A percentile compares a stretch with the other conserved stretches of the same genome.
phyloP scores from a whole-genome alignment of 2,888 invertebrate species.

The Phania funesta region DNA sequence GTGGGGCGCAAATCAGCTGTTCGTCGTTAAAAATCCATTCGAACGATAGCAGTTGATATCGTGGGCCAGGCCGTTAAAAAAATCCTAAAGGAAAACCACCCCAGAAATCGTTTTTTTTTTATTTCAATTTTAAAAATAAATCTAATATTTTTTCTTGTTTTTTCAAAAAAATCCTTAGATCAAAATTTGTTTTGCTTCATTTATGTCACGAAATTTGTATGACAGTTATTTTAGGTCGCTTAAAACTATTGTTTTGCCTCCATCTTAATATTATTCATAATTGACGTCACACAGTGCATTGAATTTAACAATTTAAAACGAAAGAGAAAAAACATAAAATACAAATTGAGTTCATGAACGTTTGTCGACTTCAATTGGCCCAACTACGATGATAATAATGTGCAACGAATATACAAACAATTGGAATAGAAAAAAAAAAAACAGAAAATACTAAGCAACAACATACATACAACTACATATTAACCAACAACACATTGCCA shows the following conservation, averaged over 20 bases:
- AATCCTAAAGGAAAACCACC: too few relatives aligned
- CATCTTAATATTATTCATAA: slow-evolving; percentile 47
- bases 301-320: slow-evolving; percentile 49
- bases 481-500: background rate
- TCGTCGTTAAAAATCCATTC: too few relatives aligned
- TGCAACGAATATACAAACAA: slow-evolving; percentile 43
- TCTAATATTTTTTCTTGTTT: too few relatives aligned
- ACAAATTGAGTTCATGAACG: slow-evolving; percentile 77
- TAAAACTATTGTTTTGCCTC: background rate
- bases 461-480: background rate
- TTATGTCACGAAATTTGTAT: background rate
- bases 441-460: background rate
- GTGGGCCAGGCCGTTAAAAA: too few relatives aligned
- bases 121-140: too few relatives aligned
- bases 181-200: too few relatives aligned
- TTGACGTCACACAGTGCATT: slow-evolving; percentile 66
- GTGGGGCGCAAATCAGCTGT: too few relatives aligned
- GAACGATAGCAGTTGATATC: too few relatives aligned
- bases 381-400: slow-evolving; percentile 7
- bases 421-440: slow-evolving; percentile 8
- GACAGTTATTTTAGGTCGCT: background rate
- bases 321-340: background rate
- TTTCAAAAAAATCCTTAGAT: too few relatives aligned
- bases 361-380: slow-evolving; percentile 76
- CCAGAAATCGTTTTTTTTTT: too few relatives aligned